Conservation (phyloP, 2,797 vertebrate genomes). For the Brachyrhaphis roseni region DNA sequence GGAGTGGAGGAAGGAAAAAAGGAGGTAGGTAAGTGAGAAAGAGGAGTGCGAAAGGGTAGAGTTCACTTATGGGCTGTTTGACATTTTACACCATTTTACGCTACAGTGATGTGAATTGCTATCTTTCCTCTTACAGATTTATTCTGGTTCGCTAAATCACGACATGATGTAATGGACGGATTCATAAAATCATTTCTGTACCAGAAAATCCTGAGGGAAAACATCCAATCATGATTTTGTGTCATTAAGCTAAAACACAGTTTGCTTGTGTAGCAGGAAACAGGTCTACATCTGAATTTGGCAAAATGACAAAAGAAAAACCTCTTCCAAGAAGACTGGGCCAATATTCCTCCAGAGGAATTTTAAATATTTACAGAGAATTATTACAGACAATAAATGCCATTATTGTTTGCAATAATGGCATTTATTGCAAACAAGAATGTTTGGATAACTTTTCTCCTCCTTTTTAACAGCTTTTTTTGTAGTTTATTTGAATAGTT, state of each 20-base stretch:
- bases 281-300: background rate
- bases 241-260: background rate
- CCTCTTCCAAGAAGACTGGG: background rate
- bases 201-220: background rate
- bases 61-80: background rate
- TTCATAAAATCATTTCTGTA: background rate
- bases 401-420: too few species aligned
- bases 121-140: slow-evolving; percentile 4
- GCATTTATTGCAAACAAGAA: background rate
- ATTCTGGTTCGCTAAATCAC: background rate
- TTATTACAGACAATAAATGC: background rate
- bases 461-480: background rate
- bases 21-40: background rate
- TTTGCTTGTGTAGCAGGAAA: background rate
- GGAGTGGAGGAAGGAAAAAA: slow-evolving; percentile 21
- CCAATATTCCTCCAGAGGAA: background rate
- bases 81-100: slow-evolving; percentile 1
- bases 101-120: slow-evolving; percentile 39
- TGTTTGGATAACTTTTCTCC: background rate
- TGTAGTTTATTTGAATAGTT: background rate
- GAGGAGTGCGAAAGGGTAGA: slow-evolving; percentile 2
- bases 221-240: background rate
- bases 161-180: background rate
- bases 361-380: background rate
- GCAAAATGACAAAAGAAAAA: background rate